phyloP scores from a whole-genome alignment of 2,888 invertebrate genomes.

The Mayetiola destructor region DNA sequence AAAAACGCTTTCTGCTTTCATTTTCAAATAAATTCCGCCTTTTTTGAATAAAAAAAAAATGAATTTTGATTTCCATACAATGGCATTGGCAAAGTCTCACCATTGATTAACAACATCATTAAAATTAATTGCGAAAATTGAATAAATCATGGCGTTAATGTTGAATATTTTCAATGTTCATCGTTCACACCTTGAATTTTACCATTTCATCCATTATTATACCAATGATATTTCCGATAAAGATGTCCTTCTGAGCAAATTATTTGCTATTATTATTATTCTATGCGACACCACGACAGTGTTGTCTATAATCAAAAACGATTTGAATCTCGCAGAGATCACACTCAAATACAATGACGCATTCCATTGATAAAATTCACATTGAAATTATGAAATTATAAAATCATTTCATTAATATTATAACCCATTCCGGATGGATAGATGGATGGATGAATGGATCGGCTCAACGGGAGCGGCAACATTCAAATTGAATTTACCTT shows the following conservation, averaged over 20 bases:
- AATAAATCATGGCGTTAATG: not conserved
- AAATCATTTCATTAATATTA: constrained; percentile 12
- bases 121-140: constrained; percentile 12
- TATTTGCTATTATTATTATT: too few relatives aligned
- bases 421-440: constrained; percentile 4
- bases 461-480: not conserved
- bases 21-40: too few relatives aligned
- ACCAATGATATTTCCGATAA: not conserved
- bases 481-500: not conserved
- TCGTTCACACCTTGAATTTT: not conserved
- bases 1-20: too few relatives aligned
- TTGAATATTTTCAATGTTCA: too few relatives aligned
- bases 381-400: constrained; percentile 6
- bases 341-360: not conserved
- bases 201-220: not conserved
- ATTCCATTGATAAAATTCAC: not conserved
- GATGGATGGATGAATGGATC: too few relatives aligned
- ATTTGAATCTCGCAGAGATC: not conserved
- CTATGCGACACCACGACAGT: too few relatives aligned
- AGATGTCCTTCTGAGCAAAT: too few relatives aligned
- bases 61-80: too few relatives aligned
- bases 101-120: constrained; percentile 13
- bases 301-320: not conserved
- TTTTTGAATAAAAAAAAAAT: too few relatives aligned
- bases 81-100: too few relatives aligned